Conservation (phyloP, 2,888 invertebrate species). For the Frankliniella intonsa region DNA sequence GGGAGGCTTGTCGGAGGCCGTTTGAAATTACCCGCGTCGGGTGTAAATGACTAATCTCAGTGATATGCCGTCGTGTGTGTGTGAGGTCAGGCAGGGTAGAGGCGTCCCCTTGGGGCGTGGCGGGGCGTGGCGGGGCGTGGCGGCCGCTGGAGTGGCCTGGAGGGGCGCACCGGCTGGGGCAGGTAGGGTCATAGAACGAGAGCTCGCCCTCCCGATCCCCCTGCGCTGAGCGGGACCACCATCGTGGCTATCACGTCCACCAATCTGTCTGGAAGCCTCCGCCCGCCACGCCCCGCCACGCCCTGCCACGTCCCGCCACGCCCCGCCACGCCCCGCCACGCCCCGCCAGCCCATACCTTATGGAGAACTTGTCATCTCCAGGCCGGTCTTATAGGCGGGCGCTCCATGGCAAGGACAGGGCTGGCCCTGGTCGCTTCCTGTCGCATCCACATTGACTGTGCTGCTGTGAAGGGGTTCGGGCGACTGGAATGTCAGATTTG, state of each 20-base stretch:
- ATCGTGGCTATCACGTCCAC: constrained; percentile 21
- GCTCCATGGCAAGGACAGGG: neutral
- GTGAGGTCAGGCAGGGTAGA: too few species aligned
- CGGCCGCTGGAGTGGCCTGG: neutral
- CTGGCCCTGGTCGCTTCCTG: neutral
- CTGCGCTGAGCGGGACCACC: neutral
- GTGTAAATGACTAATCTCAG: too few species aligned
- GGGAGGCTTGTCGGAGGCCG: too few species aligned
- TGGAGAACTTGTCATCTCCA: neutral
- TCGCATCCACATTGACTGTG: neutral
- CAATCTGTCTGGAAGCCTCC: constrained; percentile 8
- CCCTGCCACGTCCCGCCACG: neutral
- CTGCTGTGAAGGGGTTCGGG: too few species aligned
- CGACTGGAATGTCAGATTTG: too few species aligned
- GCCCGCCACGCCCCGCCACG: neutral
- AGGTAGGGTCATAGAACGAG: neutral
- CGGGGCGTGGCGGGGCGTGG: neutral
- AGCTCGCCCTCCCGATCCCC: neutral
- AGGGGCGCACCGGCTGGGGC: neutral
- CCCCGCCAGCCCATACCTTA: neutral
- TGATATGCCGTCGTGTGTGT: too few species aligned
- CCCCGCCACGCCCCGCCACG: neutral
- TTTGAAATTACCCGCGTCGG: too few species aligned
- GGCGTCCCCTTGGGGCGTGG: too few species aligned
- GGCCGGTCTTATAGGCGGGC: neutral